phyloP scores from a whole-genome alignment of 2,888 invertebrate genomes.

The Pachydiplax longipennis region DNA sequence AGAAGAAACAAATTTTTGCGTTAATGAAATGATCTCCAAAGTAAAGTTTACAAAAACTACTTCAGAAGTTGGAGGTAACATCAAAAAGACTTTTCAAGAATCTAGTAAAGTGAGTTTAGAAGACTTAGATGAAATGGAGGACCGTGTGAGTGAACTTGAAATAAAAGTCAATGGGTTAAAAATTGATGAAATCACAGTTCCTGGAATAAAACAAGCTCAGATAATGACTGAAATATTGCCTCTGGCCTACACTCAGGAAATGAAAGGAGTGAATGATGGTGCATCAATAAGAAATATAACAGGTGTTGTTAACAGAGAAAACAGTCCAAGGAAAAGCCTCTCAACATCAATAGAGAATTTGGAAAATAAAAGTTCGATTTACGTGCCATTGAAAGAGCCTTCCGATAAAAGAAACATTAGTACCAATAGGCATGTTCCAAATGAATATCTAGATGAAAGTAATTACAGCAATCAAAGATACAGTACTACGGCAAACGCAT shows the following conservation, averaged over 20 bases:
- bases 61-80: background rate
- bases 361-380: background rate
- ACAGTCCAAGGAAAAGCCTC: background rate
- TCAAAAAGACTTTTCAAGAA: background rate
- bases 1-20: too few relatives aligned
- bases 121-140: slow-evolving; percentile 10
- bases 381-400: background rate
- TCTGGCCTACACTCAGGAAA: background rate
- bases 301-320: background rate
- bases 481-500: background rate
- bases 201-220: slow-evolving; percentile 1
- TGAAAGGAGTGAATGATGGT: background rate
- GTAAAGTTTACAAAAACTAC: too few relatives aligned
- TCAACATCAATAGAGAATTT: background rate
- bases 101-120: background rate
- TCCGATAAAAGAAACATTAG: background rate
- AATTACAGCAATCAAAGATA: background rate
- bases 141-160: slow-evolving; percentile 1
- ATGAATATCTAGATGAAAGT: background rate
- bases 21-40: too few relatives aligned
- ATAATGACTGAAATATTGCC: background rate
- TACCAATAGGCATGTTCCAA: background rate
- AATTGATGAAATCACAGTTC: background rate
- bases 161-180: slow-evolving; percentile 2
- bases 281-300: background rate